Percentiles rank a stretch among this genome's conserved stretches.
Evolutionary conservation across 2,797 vertebrate genomes (phyloP).

Genomic region (Urosaurus nigricauda): DNA sequence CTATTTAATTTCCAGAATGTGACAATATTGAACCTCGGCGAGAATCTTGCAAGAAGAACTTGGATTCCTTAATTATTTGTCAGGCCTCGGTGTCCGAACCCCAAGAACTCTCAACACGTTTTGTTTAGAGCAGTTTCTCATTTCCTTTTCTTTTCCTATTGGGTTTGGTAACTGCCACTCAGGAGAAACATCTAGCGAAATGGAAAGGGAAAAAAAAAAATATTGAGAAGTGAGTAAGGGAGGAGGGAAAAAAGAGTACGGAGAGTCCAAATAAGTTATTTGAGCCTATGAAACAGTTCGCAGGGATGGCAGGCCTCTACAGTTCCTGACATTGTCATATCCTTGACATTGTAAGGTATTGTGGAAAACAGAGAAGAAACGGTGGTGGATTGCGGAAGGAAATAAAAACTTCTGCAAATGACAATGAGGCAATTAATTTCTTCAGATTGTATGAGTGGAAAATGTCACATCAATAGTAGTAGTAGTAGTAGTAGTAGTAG

Average conservation of each 20-base stretch:
- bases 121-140: neutral
- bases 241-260: neutral
- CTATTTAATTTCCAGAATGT: conserved; percentile 33
- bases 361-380: neutral
- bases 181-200: neutral
- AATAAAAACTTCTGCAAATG: neutral
- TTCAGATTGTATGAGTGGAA: neutral
- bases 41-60: neutral
- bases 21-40: conserved; percentile 1
- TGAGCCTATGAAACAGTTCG: neutral
- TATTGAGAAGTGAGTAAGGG: neutral
- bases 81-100: neutral
- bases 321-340: neutral
- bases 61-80: conserved; percentile 4
- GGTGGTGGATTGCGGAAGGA: neutral
- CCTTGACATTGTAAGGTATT: neutral
- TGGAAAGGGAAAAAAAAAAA: neutral
- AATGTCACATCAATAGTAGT: neutral
- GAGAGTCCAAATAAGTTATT: neutral
- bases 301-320: neutral
- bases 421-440: neutral
- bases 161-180: neutral
- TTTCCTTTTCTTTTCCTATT: neutral
- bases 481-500: too few species aligned
- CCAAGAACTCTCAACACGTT: neutral